These are phyloP conservation scores for Martes martes DNA, from an alignment of 2,113 vertebrate species.

Conservation along the genomic window DNA sequence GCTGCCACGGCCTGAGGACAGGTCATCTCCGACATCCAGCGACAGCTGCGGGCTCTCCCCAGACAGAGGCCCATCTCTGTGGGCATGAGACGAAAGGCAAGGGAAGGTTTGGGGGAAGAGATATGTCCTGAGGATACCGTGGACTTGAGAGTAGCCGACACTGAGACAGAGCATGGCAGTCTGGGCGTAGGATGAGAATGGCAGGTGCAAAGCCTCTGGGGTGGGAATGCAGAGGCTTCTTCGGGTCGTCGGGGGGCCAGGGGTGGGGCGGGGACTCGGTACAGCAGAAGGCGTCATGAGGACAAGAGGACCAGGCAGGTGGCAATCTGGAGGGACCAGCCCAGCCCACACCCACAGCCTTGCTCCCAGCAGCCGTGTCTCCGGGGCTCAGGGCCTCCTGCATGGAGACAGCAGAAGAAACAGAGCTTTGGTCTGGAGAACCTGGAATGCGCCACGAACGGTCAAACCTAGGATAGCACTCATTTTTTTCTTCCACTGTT, in stretches of 20 bases:
- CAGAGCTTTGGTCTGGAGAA: not conserved
- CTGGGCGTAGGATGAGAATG: not conserved
- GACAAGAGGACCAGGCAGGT: not conserved
- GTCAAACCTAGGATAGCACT: not conserved
- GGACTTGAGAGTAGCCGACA: not conserved
- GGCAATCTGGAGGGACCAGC: not conserved
- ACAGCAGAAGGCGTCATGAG: not conserved
- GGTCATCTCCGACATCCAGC: not conserved
- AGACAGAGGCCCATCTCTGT: not conserved
- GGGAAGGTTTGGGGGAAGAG: not conserved
- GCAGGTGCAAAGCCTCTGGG: not conserved
- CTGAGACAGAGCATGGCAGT: not conserved
- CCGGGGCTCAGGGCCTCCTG: not conserved
- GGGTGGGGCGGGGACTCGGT: too few relatives aligned
- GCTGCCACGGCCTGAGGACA: not conserved
- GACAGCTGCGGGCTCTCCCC: not conserved
- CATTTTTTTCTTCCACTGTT: not conserved
- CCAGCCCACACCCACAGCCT: not conserved
- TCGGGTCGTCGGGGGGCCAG: too few relatives aligned
- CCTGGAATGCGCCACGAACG: not conserved
- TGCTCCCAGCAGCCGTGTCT: not conserved
- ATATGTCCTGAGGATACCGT: not conserved
- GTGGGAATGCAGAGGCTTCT: not conserved
- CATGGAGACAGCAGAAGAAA: not conserved
- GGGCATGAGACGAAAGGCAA: not conserved